Evolutionary conservation across 2,888 invertebrate species (phyloP).

Genomic region (Coleophora deauratella): DNA sequence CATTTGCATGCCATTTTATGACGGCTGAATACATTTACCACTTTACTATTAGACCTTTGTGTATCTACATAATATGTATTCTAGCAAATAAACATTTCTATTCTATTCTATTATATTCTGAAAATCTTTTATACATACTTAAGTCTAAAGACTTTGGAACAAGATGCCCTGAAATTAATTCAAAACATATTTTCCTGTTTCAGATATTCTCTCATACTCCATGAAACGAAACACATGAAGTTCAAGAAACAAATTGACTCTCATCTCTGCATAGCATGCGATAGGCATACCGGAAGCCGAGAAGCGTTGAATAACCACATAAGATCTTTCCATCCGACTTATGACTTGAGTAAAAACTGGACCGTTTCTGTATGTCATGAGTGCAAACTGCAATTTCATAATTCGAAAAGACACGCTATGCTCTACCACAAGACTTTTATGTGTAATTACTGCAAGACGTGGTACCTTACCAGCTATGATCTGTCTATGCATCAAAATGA

Average conservation of each 20-base stretch:
- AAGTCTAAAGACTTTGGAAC: too few relatives aligned
- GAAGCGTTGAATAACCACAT: slow-evolving; percentile 13
- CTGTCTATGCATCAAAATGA: too few relatives aligned
- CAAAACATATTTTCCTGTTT: slow-evolving; percentile 10
- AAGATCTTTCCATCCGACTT: slow-evolving; percentile 3
- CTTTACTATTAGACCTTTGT: too few relatives aligned
- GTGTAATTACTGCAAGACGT: too few relatives aligned
- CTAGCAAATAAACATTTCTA: too few relatives aligned
- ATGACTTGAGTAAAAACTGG: not conserved
- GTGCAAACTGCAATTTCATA: slow-evolving; percentile 15
- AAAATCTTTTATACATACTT: too few relatives aligned
- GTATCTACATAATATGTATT: too few relatives aligned
- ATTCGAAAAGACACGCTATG: slow-evolving; percentile 5
- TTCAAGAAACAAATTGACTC: slow-evolving; percentile 8
- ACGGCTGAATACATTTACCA: too few relatives aligned
- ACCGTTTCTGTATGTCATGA: slow-evolving; percentile 6
- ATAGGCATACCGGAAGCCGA: slow-evolving; percentile 22
- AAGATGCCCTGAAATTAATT: too few relatives aligned
- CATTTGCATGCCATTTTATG: too few relatives aligned
- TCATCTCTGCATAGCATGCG: slow-evolving; percentile 26
- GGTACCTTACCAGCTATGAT: too few relatives aligned
- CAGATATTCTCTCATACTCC: slow-evolving; percentile 31
- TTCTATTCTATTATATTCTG: too few relatives aligned
- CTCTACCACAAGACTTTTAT: not conserved
- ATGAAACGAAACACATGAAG: slow-evolving; percentile 28